Evolutionary conservation across 2,888 invertebrate species (phyloP), one percentile per base, ranked within the genome.

Genomic region (Liodrosophila aerea): DNA sequence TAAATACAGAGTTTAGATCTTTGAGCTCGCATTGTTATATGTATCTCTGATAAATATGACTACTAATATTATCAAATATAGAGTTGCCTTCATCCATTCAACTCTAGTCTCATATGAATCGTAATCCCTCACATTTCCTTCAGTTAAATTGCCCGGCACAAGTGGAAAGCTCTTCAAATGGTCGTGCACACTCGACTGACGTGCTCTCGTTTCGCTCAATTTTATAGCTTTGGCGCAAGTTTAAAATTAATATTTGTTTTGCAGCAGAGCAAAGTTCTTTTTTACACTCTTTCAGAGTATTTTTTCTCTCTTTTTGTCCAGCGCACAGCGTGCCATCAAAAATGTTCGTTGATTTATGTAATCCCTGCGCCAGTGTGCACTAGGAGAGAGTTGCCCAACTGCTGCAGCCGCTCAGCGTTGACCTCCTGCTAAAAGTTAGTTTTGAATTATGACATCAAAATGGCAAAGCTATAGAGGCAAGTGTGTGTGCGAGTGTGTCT

Each of bases 181-280:
- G 22, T 22, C 22, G 22, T 5, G 22, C 22, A 22, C 22, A 22
- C 5, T 22, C 22, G 22, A 22, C 22, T 22, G 22, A 5, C 22
- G 22, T 22, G 3, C 3, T 22, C 22, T 22, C 22, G 5, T 40
- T 27, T 39, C 15, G 30, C 29, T 50, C 22, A 49, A 56, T 71
- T 68, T 76, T 61, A 46, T 63, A 57, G 64, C 63, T 59, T 47
- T 50, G 53, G 56, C 49, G 56, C 61, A 83, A 80, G 78, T 80
- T 80, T 22, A 50, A 80, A 83, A 80, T 80, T 80, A 84, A 80
- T 80, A 80, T 80, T 83, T 80, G 78, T 83, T 80, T 81, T 78
- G 22, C 22, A 22, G 22, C 22, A 22, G 5, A 22, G 22, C 22
- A 22, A 22, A 22, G 22, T 22, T 22, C 2, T 22, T 22, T 22